Percentiles rank a stretch among this genome's conserved stretches.
phyloP scores from a whole-genome alignment of 2,113 vertebrate genomes.

The Lepus americanus region DNA sequence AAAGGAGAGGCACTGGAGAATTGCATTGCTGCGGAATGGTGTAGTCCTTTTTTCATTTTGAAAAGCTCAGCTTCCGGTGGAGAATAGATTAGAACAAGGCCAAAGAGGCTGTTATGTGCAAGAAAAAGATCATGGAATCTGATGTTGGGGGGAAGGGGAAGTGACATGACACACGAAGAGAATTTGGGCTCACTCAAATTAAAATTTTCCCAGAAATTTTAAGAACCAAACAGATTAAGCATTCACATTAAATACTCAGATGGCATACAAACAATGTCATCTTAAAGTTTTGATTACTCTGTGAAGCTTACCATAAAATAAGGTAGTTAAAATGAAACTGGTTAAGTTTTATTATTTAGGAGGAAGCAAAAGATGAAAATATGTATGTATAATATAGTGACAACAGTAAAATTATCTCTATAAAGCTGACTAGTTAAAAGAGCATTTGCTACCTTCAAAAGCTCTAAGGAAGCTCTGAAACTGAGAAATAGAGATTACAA shows the following conservation, averaged over 20 bases:
- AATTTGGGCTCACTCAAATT: neutral
- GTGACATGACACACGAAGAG: neutral
- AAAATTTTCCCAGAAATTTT: slow-evolving; percentile 45
- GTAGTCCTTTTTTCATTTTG: neutral
- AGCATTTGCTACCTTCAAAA: neutral
- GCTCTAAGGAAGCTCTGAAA: slow-evolving; percentile 21
- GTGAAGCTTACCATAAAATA: slow-evolving; percentile 56
- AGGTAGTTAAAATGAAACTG: slow-evolving; percentile 41
- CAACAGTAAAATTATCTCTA: slow-evolving; percentile 17
- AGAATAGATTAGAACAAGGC: neutral
- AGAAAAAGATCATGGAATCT: neutral
- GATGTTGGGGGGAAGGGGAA: neutral
- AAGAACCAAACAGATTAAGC: slow-evolving; percentile 24
- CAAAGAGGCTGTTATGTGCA: neutral
- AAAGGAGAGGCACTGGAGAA: neutral
- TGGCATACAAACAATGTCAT: neutral
- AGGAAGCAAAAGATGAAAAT: slow-evolving; percentile 45
- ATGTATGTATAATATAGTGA: neutral
- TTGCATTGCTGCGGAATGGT: neutral
- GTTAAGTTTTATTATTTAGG: slow-evolving; percentile 38
- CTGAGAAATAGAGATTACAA: slow-evolving; percentile 6
- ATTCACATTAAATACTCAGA: neutral
- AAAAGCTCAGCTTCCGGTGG: neutral
- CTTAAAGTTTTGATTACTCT: slow-evolving; percentile 43
- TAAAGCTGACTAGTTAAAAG: slow-evolving; percentile 16